Evolutionary conservation across 2,888 invertebrate genomes (phyloP).

Genomic region (Microdon myrmicae): DNA sequence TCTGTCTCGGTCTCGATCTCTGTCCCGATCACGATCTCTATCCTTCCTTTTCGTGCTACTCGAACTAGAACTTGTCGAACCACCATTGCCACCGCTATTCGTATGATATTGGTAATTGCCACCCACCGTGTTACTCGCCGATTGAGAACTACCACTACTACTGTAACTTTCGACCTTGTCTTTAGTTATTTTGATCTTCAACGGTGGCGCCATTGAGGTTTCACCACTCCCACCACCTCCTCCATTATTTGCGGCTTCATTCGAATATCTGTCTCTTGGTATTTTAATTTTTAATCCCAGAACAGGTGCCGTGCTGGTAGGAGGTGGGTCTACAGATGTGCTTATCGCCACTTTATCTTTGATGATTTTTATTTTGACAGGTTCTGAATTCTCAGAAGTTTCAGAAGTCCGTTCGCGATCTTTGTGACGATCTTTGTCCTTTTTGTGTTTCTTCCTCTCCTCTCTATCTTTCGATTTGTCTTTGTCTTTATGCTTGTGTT

Average conservation of each 20-base stretch:
- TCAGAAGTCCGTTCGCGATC: conserved; percentile 57
- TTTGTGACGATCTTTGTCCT: conserved; percentile 71
- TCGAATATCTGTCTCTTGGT: conserved; percentile 78
- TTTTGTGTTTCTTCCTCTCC: conserved; percentile 79
- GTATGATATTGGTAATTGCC: conserved; percentile 37
- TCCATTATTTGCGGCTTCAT: conserved; percentile 59
- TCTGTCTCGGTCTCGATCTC: conserved; percentile 63
- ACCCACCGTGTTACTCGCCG: conserved; percentile 1
- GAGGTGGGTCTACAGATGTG: conserved; percentile 52
- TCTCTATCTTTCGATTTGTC: conserved; percentile 79
- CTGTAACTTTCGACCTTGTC: conserved; percentile 73
- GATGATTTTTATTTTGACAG: conserved; percentile 71
- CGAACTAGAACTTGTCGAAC: conserved; percentile 13
- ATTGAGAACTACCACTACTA: conserved; percentile 47
- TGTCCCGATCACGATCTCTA: no score
- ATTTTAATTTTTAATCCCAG: conserved; percentile 82
- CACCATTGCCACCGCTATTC: conserved; percentile 21
- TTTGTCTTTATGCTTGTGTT: conserved; percentile 83
- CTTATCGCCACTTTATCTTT: conserved; percentile 70
- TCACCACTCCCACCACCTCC: conserved; percentile 13
- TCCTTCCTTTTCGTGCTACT: conserved; percentile 61
- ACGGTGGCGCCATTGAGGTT: conserved; percentile 62
- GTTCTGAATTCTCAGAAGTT: conserved; percentile 53
- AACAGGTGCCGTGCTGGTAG: conserved; percentile 55
- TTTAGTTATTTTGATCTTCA: conserved; percentile 85